phyloP scores from a whole-genome alignment of 2,113 vertebrate genomes.

The Misgurnus mizolepis region DNA sequence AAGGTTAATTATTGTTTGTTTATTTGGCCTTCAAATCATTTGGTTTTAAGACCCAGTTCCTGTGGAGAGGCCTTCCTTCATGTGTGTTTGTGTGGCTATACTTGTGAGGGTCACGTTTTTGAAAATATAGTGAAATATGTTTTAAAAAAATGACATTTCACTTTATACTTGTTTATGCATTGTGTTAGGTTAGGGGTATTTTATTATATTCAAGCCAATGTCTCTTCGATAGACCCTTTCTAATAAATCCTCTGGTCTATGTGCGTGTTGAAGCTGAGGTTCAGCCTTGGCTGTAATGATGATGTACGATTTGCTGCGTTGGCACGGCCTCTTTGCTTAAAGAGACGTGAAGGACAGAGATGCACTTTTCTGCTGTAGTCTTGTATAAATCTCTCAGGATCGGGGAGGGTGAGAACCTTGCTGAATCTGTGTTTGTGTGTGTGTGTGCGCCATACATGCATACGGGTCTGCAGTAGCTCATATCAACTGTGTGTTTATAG shows the following conservation, averaged over 20 bases:
- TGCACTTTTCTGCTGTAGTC: slow-evolving; percentile 36
- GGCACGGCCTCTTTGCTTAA: slow-evolving; percentile 41
- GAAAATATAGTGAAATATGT: no score
- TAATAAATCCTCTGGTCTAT: no score
- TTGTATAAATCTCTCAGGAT: slow-evolving; percentile 36
- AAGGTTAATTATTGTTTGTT: slow-evolving; percentile 48
- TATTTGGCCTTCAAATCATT: slow-evolving; percentile 33
- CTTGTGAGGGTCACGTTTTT: background rate
- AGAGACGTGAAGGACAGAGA: slow-evolving; percentile 53
- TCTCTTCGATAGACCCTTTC: no score
- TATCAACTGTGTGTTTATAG: slow-evolving; percentile 36
- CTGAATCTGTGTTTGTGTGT: slow-evolving; percentile 8
- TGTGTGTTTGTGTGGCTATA: background rate
- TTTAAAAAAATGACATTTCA: no score
- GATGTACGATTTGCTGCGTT: slow-evolving; percentile 45
- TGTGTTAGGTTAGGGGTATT: no score
- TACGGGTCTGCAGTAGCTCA: slow-evolving; percentile 28
- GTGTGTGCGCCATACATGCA: background rate
- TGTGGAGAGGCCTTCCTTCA: slow-evolving; percentile 6
- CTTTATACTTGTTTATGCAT: no score
- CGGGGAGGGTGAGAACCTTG: slow-evolving; percentile 20
- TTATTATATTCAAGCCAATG: no score
- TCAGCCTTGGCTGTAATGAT: slow-evolving; percentile 49
- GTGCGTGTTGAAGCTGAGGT: slow-evolving; percentile 6
- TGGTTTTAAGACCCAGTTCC: slow-evolving; percentile 27